These are phyloP conservation scores for Macrosoma leucophasiata DNA, from an alignment of 2,888 invertebrate species.

Conservation along the genomic window DNA sequence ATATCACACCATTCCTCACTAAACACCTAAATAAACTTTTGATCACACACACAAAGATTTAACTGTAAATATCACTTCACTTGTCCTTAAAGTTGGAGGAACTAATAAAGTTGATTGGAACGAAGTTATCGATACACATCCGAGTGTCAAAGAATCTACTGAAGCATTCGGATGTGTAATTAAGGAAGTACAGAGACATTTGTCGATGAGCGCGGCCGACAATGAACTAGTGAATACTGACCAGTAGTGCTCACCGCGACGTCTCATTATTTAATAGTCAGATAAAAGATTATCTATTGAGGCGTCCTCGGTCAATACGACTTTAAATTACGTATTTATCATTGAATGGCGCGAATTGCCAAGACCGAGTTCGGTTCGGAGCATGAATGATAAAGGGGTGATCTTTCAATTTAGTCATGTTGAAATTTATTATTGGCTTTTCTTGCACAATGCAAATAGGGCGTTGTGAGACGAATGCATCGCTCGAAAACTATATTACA, in stretches of 20 bases:
- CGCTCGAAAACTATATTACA: too few relatives aligned
- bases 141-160: too few relatives aligned
- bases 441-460: too few relatives aligned
- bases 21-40: too few relatives aligned
- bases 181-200: slow-evolving; percentile 8
- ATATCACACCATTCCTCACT: slow-evolving; percentile 38
- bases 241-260: slow-evolving; percentile 36
- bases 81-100: slow-evolving; percentile 3
- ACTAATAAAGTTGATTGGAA: slow-evolving; percentile 5
- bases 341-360: slow-evolving; percentile 34
- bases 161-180: too few relatives aligned
- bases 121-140: slow-evolving; percentile 19
- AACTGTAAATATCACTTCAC: slow-evolving; percentile 3
- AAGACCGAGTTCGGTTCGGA: slow-evolving; percentile 21
- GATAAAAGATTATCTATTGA: slow-evolving; percentile 72
- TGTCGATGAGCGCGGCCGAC: slow-evolving; percentile 33
- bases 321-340: slow-evolving; percentile 52
- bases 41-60: slow-evolving; percentile 1
- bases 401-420: too few relatives aligned
- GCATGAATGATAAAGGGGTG: slow-evolving; percentile 8
- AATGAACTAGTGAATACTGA: slow-evolving; percentile 35
- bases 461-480: too few relatives aligned
- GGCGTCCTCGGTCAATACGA: slow-evolving; percentile 60
- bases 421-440: too few relatives aligned
- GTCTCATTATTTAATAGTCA: slow-evolving; percentile 67